Percentiles rank a stretch among this genome's conserved stretches.
Evolutionary conservation across 2,797 vertebrate species (phyloP).

Genomic region (Botia almorhae): DNA sequence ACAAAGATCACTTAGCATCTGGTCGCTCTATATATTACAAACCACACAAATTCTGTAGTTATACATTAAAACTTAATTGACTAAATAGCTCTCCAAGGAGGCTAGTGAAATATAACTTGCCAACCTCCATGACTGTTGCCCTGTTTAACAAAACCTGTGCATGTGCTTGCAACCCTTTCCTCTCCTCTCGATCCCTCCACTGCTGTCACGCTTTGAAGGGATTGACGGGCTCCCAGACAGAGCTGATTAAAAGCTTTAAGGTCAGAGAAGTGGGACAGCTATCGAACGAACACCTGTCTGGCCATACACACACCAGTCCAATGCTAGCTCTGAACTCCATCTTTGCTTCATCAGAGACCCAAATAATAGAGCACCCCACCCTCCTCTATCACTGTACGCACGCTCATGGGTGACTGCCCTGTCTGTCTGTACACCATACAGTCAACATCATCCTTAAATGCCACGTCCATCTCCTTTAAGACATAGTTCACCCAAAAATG

Average conservation of each 20-base stretch:
- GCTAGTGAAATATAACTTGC: not conserved
- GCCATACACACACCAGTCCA: constrained; percentile 51
- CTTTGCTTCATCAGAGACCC: constrained; percentile 72
- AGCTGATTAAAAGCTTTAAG: constrained; percentile 85
- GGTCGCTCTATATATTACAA: not conserved
- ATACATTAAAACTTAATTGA: constrained; percentile 8
- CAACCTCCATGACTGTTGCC: not conserved
- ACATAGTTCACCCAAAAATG: not conserved
- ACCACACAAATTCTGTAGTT: not conserved
- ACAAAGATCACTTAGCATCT: not conserved
- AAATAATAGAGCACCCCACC: constrained; percentile 67
- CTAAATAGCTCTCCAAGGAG: not conserved
- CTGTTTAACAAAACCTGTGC: constrained; percentile 4
- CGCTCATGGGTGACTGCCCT: not conserved
- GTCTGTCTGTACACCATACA: not conserved
- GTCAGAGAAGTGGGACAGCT: constrained; percentile 80
- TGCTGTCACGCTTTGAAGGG: constrained; percentile 75
- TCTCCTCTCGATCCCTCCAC: constrained; percentile 62
- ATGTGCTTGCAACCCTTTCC: constrained; percentile 49
- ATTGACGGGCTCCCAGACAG: constrained; percentile 80
- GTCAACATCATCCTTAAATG: constrained; percentile 1
- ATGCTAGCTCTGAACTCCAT: constrained; percentile 70
- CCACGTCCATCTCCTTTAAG: constrained; percentile 14
- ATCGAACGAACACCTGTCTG: constrained; percentile 80
- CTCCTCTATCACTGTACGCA: not conserved